Percentiles rank a stretch among this genome's conserved stretches.
These are phyloP conservation scores for Grantiella picta DNA, from an alignment of 2,113 vertebrate species.

Conservation along the genomic window DNA sequence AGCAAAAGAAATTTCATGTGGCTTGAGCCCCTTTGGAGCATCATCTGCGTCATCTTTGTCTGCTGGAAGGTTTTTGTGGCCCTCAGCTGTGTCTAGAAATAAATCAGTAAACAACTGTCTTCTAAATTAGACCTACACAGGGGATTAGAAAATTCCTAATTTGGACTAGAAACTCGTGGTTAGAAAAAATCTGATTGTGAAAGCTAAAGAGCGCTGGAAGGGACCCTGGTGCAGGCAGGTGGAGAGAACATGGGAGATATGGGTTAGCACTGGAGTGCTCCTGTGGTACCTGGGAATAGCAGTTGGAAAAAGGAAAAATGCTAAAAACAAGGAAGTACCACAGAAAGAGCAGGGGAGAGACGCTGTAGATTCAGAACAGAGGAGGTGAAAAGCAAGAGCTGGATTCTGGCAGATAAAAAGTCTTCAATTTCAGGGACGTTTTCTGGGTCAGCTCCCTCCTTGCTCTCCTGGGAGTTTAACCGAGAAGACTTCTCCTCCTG, in stretches of 20 bases:
- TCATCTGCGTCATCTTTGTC: not conserved
- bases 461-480: not conserved
- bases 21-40: not conserved
- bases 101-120: not conserved
- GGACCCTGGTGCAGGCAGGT: not conserved
- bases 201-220: not conserved
- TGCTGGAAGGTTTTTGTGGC: not conserved
- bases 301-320: not conserved
- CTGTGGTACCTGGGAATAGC: not conserved
- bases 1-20: not conserved
- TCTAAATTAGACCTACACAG: not conserved
- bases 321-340: not conserved
- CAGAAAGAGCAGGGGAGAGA: not conserved
- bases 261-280: not conserved
- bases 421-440: not conserved
- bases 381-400: not conserved
- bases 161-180: not conserved
- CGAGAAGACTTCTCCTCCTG: not conserved
- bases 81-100: not conserved
- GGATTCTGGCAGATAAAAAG: not conserved
- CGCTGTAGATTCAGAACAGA: not conserved
- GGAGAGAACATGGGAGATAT: rapidly evolving
- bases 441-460: not conserved
- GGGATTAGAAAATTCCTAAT: not conserved
- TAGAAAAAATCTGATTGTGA: not conserved